Percentiles rank a stretch among this genome's conserved stretches.
phyloP scores from a whole-genome alignment of 2,113 vertebrate species.

The Lycaon pictus region DNA sequence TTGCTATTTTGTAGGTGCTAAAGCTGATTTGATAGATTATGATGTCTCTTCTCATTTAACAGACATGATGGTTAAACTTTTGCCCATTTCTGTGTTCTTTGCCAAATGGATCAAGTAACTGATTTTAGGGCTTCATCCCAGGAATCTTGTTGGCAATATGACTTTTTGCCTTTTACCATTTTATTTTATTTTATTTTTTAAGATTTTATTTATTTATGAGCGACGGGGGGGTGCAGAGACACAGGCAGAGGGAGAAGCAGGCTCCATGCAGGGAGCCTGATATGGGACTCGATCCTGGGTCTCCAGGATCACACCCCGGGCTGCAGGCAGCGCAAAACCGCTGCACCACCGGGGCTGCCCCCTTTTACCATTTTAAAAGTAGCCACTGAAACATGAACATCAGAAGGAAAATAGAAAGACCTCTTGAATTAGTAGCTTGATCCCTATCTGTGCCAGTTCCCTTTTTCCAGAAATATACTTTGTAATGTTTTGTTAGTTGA shows the following conservation, averaged over 20 bases:
- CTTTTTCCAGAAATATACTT: conserved; percentile 71
- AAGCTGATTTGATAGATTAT: conserved; percentile 57
- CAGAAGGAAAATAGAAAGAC: neutral
- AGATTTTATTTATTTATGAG: no score
- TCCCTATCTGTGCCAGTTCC: conserved; percentile 27
- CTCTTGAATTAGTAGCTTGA: conserved; percentile 48
- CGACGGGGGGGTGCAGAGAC: no score
- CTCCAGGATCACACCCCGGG: no score
- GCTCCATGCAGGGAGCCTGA: no score
- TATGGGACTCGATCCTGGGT: no score
- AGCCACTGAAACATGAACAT: conserved; percentile 22
- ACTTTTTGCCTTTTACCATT: conserved; percentile 49
- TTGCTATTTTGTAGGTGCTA: neutral
- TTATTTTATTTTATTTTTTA: neutral
- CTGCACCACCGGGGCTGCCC: no score
- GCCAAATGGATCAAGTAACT: conserved; percentile 61
- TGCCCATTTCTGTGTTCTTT: conserved; percentile 44
- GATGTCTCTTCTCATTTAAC: neutral
- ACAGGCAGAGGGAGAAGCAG: no score
- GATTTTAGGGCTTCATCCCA: conserved; percentile 40
- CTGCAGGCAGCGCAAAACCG: no score
- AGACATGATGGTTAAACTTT: neutral
- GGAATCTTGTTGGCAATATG: conserved; percentile 35
- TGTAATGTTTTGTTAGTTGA: conserved; percentile 71
- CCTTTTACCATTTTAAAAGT: conserved; percentile 54